Percentiles rank a stretch among this genome's conserved stretches.
phyloP scores from a whole-genome alignment of 2,797 vertebrate genomes.

The Agapornis canus region DNA sequence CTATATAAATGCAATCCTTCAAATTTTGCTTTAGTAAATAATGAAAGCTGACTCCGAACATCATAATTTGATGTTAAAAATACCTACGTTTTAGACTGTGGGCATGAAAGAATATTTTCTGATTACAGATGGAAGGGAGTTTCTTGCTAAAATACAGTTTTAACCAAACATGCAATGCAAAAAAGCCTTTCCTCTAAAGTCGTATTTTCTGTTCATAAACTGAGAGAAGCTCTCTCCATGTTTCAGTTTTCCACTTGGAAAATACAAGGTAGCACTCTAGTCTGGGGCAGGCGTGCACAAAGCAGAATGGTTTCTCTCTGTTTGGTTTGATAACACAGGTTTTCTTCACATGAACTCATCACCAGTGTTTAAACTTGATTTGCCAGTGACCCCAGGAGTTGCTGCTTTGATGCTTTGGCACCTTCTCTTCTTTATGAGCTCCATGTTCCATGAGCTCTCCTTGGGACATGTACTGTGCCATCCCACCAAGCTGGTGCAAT shows the following conservation, averaged over 20 bases:
- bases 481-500: accelerated
- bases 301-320: background rate
- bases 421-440: background rate
- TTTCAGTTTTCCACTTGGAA: background rate
- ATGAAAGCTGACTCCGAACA: background rate
- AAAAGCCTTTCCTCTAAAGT: background rate
- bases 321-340: background rate
- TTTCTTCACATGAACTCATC: background rate
- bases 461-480: background rate
- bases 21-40: background rate
- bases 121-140: background rate
- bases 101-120: background rate
- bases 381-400: background rate
- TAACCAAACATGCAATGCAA: background rate
- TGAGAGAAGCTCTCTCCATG: background rate
- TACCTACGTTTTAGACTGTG: background rate
- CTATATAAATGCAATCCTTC: background rate
- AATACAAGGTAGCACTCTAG: background rate
- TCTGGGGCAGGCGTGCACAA: background rate
- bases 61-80: background rate
- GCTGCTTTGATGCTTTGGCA: background rate
- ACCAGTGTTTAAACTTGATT: background rate
- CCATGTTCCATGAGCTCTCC: background rate
- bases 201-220: background rate
- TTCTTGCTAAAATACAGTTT: background rate